A percentile compares a stretch with the other conserved stretches of the same genome.
Conservation (phyloP, 2,113 vertebrate genomes). For the Sminthopsis crassicaudata region DNA sequence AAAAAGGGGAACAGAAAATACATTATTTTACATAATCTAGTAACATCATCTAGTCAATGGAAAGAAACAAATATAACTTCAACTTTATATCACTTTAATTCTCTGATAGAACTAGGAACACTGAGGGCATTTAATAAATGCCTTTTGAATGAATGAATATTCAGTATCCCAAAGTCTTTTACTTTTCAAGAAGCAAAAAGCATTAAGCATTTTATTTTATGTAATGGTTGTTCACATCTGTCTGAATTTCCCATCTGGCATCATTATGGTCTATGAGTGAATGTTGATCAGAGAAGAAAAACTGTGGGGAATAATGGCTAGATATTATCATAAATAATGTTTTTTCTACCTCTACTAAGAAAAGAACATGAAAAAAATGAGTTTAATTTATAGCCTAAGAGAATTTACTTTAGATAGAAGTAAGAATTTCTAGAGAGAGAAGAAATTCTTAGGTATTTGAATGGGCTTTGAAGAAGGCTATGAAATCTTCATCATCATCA, state of each 20-base stretch:
- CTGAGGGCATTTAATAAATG: neutral
- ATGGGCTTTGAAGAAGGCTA: neutral
- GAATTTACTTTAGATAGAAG: neutral
- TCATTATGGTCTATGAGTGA: neutral
- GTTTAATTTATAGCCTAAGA: neutral
- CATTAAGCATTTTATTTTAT: constrained; percentile 18
- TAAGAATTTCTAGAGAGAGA: constrained; percentile 26
- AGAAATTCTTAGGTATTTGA: neutral
- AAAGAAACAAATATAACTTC: constrained; percentile 30
- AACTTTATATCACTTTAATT: neutral
- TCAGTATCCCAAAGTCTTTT: constrained; percentile 27
- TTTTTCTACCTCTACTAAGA: constrained; percentile 24
- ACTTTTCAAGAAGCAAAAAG: constrained; percentile 25
- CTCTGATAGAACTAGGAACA: neutral
- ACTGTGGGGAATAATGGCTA: constrained; percentile 35
- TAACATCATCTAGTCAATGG: neutral
- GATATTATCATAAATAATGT: constrained; percentile 42
- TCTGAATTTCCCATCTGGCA: constrained; percentile 36
- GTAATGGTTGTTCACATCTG: neutral
- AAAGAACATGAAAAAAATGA: constrained; percentile 15
- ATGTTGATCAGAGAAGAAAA: constrained; percentile 27
- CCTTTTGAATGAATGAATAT: neutral
- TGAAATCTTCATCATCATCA: neutral
- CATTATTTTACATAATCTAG: neutral
- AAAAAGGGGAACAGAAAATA: constrained; percentile 3